A percentile compares a stretch with the other conserved stretches of the same genome.
These are phyloP conservation scores for Tenthredo scrophulariae DNA, from an alignment of 2,888 invertebrate genomes.

Conservation along the genomic window DNA sequence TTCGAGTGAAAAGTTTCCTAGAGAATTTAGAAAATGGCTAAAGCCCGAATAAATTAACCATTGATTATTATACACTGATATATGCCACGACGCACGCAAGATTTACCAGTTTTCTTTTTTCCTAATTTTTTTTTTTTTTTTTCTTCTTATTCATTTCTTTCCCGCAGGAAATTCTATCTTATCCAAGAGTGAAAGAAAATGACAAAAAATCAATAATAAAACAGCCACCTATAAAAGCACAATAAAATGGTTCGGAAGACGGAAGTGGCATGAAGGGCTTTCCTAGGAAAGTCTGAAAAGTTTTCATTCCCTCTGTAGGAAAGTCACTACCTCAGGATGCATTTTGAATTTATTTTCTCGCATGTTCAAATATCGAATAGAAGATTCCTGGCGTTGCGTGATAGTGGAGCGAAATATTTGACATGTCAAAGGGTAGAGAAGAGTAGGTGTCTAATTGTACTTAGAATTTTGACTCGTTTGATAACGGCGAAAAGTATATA, in stretches of 20 bases:
- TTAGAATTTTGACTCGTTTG: neutral
- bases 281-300: constrained; percentile 19
- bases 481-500: neutral
- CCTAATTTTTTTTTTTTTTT: neutral
- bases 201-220: constrained; percentile 19
- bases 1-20: constrained; percentile 36
- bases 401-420: neutral
- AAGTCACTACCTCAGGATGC: neutral
- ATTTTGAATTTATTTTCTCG: constrained; percentile 1
- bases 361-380: neutral
- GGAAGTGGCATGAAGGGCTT: neutral
- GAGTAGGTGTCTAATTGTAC: neutral
- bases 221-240: constrained; percentile 13
- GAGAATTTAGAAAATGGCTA: constrained; percentile 26
- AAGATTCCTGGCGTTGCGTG: neutral
- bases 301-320: constrained; percentile 10
- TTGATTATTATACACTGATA: neutral
- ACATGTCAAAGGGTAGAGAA: neutral
- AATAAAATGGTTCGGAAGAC: neutral
- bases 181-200: neutral
- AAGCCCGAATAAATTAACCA: constrained; percentile 30
- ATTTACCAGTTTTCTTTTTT: too few relatives aligned
- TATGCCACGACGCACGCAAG: neutral
- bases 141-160: neutral
- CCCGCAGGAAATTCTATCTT: neutral